Base-by-base conservation (phyloP, 1,140 invertebrate genomes). In the Leptinotarsa texana region DNA sequence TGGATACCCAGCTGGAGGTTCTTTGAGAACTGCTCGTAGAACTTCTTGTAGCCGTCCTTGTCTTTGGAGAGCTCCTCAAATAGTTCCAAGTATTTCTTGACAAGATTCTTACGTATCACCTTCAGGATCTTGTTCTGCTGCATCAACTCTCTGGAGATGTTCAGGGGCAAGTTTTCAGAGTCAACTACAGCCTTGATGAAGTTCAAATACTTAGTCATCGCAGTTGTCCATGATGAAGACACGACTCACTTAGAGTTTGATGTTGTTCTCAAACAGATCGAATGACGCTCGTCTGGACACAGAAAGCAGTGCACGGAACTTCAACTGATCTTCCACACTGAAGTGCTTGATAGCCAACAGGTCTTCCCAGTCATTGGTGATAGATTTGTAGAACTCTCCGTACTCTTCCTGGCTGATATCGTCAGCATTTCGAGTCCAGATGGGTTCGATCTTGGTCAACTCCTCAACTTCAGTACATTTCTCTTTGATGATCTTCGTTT, bases 191-290 rank as follows among this genome's bases (percentile, higher is more conserved):
- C 98, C 86, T 94, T 95, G 80, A 98, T 93, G 88, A 98, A 99
- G 88, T 97, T 98, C 73, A 99, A 88, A 84, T 99, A 99, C 83
- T 99, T 97, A 88, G 80, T 99, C 97, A 85, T 99, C 97, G 84
- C 97, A 99, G 87, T 99, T 99, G 86, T 99, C 98, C 97, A 99
- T 99, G 85, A 99, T 99, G 89, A 99, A 99, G 0, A 99, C 97
- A 78, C 97, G 89, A 72, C 97, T 89, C 1, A 99, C 97, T 81
- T 99, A 99, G 79, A 99, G 85, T 83, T 99, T 99, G 82, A 99
- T 99, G 87, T 98, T 97, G 87, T 99, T 98, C 83, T 99, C 97
- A 80, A 99, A 99, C 24, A 99, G 89, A 88, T 99, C 98, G 85
- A 99, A 99, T 61, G 98, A 97, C 63, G 96, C 96, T 51, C 97